Percentiles rank a stretch among this genome's conserved stretches.
These are phyloP conservation scores for Entelurus aequoreus DNA, from an alignment of 2,113 vertebrate species.

Conservation along the genomic window DNA sequence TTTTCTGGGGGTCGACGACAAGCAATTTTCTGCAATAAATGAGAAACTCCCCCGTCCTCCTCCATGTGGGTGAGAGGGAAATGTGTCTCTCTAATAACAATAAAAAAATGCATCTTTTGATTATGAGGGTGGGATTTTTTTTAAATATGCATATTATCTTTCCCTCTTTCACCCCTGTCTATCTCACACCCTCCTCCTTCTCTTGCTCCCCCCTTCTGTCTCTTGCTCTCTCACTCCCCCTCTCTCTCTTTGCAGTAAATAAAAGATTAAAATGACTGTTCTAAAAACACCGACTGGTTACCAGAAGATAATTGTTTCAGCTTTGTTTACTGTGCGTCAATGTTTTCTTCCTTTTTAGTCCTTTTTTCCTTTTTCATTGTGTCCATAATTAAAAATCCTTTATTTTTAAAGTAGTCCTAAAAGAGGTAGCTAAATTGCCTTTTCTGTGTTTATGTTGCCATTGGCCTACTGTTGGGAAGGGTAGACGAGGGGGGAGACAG, in stretches of 20 bases:
- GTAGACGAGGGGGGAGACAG: conserved; percentile 50
- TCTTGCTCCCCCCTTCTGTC: conserved; percentile 39
- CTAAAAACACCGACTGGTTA: conserved; percentile 79
- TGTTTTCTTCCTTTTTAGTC: conserved; percentile 70
- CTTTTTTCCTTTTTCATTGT: conserved; percentile 75
- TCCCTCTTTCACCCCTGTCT: conserved; percentile 62
- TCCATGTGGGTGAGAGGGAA: conserved; percentile 39
- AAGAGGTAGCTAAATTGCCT: conserved; percentile 76
- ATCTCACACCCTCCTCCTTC: conserved; percentile 41
- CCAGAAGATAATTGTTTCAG: conserved; percentile 82
- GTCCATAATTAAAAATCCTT: conserved; percentile 79
- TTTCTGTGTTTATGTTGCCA: conserved; percentile 76
- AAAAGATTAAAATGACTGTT: conserved; percentile 80
- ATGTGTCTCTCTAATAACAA: conserved; percentile 67
- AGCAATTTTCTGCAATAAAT: conserved; percentile 68
- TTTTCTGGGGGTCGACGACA: conserved; percentile 60
- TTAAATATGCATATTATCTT: conserved; percentile 75
- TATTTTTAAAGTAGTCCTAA: conserved; percentile 79
- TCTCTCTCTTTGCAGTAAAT: conserved; percentile 75
- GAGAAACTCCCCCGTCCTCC: conserved; percentile 46
- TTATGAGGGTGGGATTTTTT: conserved; percentile 66
- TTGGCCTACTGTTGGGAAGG: conserved; percentile 65
- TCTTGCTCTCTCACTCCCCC: conserved; percentile 46
- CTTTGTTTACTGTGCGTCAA: conserved; percentile 77
- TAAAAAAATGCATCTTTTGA: conserved; percentile 68